These are phyloP conservation scores for Campoplex capitator DNA, from an alignment of 2,888 invertebrate species.

Conservation along the genomic window DNA sequence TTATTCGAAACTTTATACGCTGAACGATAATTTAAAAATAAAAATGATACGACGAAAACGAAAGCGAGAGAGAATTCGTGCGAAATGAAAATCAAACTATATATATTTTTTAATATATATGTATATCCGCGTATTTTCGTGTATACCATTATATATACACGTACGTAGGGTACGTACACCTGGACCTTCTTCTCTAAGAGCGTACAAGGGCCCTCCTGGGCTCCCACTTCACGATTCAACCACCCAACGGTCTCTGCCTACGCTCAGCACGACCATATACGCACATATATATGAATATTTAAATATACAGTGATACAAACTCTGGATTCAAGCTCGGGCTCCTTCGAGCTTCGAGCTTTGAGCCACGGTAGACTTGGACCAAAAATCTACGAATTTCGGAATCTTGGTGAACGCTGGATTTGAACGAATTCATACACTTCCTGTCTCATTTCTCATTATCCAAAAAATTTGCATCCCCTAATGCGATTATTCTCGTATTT, in stretches of 20 bases:
- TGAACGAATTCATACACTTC: neutral
- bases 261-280: constrained; percentile 71
- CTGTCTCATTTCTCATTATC: neutral
- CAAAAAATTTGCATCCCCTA: neutral
- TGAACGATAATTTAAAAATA: neutral
- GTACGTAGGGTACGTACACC: constrained; percentile 75
- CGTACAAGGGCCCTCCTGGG: constrained; percentile 79
- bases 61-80: constrained; percentile 13
- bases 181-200: constrained; percentile 81
- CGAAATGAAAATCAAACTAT: constrained; percentile 27
- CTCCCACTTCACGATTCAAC: constrained; percentile 80
- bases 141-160: constrained; percentile 28
- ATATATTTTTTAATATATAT: constrained; percentile 11
- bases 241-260: constrained; percentile 79
- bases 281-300: constrained; percentile 25
- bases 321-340: constrained; percentile 46
- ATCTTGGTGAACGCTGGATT: constrained; percentile 16
- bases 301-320: constrained; percentile 14
- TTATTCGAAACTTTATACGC: neutral
- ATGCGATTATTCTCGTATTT: neutral
- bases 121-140: constrained; percentile 26
- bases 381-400: constrained; percentile 34
- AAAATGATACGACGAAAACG: constrained; percentile 51
- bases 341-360: constrained; percentile 56
- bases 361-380: constrained; percentile 36